These are phyloP conservation scores for Tichodroma muraria DNA, from an alignment of 2,113 vertebrate species.

Conservation along the genomic window DNA sequence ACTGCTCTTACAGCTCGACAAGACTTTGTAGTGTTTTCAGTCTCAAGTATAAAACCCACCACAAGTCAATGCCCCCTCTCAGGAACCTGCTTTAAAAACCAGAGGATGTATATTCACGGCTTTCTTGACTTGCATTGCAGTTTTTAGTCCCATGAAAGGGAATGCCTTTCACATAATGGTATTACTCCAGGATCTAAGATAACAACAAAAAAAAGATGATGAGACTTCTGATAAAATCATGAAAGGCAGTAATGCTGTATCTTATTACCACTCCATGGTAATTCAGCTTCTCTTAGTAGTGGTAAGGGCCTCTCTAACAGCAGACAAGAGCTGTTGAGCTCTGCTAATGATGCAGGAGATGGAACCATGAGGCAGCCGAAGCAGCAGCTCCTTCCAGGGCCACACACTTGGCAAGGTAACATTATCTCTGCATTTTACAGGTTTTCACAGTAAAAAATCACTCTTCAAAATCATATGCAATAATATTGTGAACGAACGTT, in stretches of 20 bases:
- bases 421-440: background rate
- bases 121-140: background rate
- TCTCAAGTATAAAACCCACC: background rate
- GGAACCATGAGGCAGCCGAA: background rate
- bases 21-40: background rate
- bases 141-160: background rate
- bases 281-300: slow-evolving; percentile 7
- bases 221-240: slow-evolving; percentile 3
- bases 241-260: background rate
- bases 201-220: background rate
- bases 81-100: background rate
- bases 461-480: background rate
- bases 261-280: slow-evolving; percentile 1
- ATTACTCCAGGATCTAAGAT: background rate
- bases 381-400: background rate
- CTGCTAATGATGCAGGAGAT: background rate
- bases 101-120: background rate
- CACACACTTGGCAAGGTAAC: background rate
- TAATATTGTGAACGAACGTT: background rate
- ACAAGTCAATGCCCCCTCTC: background rate
- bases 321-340: background rate
- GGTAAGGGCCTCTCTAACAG: background rate
- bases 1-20: background rate
- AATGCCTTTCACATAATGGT: background rate
- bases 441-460: background rate